Evolutionary conservation across 2,113 vertebrate genomes (phyloP).

Genomic region (Tamias sibiricus): DNA sequence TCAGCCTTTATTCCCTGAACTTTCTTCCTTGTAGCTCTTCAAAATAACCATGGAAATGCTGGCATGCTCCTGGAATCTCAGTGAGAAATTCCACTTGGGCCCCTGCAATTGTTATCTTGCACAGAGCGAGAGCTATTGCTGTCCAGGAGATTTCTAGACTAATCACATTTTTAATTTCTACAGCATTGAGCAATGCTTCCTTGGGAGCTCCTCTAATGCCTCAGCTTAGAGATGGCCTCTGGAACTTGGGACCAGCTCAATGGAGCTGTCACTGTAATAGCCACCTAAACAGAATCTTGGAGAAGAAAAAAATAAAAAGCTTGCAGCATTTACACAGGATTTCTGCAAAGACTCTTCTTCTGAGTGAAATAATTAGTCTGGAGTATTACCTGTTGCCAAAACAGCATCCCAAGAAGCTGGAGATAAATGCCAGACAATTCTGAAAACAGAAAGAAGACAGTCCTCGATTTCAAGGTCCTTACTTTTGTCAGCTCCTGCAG

Average conservation of each 20-base stretch:
- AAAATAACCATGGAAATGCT: neutral
- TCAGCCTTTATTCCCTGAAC: constrained; percentile 55
- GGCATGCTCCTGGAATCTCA: constrained; percentile 57
- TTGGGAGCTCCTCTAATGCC: constrained; percentile 50
- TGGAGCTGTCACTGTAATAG: constrained; percentile 56
- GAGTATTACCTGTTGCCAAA: constrained; percentile 59
- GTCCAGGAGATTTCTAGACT: constrained; percentile 78
- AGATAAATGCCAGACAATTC: constrained; percentile 56
- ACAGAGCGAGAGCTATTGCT: neutral
- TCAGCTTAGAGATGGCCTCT: neutral
- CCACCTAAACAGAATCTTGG: neutral
- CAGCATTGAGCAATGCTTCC: constrained; percentile 17
- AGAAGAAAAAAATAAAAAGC: constrained; percentile 24
- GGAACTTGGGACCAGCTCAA: constrained; percentile 58
- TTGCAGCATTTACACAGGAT: constrained; percentile 52
- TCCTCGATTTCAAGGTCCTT: neutral
- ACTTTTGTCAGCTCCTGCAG: neutral
- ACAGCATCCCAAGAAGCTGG: constrained; percentile 12
- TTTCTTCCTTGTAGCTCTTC: constrained; percentile 18
- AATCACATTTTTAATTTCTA: constrained; percentile 80
- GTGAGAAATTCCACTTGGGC: constrained; percentile 44
- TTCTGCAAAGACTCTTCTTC: constrained; percentile 64
- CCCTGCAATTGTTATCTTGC: constrained; percentile 61
- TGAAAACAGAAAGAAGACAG: constrained; percentile 32
- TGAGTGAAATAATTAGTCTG: constrained; percentile 34